Base-by-base conservation (phyloP, 2,888 invertebrate species). In the Cephus nigrinus region DNA sequence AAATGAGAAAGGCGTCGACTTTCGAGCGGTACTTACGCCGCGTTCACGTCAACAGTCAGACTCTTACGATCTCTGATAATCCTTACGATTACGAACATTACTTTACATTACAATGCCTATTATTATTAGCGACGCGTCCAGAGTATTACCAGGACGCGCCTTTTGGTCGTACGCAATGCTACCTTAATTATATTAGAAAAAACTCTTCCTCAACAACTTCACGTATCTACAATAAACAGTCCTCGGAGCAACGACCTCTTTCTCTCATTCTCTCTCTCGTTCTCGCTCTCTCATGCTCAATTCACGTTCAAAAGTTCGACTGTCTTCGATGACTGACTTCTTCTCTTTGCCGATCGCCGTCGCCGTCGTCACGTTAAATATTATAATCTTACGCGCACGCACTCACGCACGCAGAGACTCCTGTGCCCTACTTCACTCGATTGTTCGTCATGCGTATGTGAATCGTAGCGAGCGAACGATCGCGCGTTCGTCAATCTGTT, bases 151-250 rank as follows among this genome's bases (percentile, higher is more conserved):
- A 83, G 78, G 83, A 80, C 87, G 86, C 81, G 87, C 88, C 88
- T 86, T 87, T 90, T 90, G 90, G 90, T 90, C 90, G 90, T 90
- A 90, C 89, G 88, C 89, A 89, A 90, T 90, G 88, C 89, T 90
- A 89, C 86, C 82, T 87, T 89, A 87, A 88, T 87, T 87, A 87
- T 87, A 88, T 88, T 89, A 89, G 88, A 90, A 90, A 90, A 90
- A 89, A 87, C 84, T 88, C 86, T 84, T 88, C 86, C 86, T 88
- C 87, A 88, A 90, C 89, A 88, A 89, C 83, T 87, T 88, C 84
- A 83, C 82, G 80, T 89, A 89, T 89, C 88, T 90, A 90, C 88
- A 90, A 87, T 87, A 86, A 87, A 78, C 55, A 68, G 78, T 83
- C 82, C 55, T 55, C 55, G 23, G 9, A 55, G 55, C 23, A 55